Evolutionary conservation across 2,797 vertebrate species (phyloP), one percentile per base, ranked within the genome.

Genomic region (Sciurus vulgaris): DNA sequence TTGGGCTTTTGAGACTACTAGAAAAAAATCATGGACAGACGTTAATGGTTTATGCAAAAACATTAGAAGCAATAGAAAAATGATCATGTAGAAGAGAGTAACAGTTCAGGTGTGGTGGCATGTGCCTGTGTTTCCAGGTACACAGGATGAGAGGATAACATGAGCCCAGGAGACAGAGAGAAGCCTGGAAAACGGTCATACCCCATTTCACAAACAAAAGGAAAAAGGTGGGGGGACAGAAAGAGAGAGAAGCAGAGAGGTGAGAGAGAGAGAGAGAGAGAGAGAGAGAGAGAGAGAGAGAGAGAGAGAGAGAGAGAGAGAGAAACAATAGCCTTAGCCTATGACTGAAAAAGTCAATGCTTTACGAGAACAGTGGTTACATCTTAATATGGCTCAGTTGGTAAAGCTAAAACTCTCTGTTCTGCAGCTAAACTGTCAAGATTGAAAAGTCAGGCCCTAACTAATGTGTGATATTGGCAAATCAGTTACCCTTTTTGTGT

Each of bases 31-130:
- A 22, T 74, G 7, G 26, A 15, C 1, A 22, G 77, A 70, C 59
- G 24, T 94, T 49, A 87, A 77, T 49, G 33, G 15, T 13, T 74
- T 90, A 83, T 30, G 67, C 2, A 67, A 94, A 96, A 93, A 81
- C 35, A 86, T 74, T 47, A 61, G 26, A 72, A 87, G 11, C 47
- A 87, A 87, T 67, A 74, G 15, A 63, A 96, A 91, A 87, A 69
- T 54, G 3, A 74, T 76, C 69, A 87, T 7, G 72, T 28, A 9
- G 6, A 90, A 86, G 54, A 93, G 79, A 79, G 1, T 41, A 69
- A n/a, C 24, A 61, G 14, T 15, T 10, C 63, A 33, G 63, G 63
- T n/a, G 30, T 67, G 65, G 65, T 33, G 30, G 65, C 30, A 10
- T n/a, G 33, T n/a, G 33, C 33, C 65, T 18, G 33, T n/a, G 7